Evolutionary conservation across 2,888 invertebrate species (phyloP).

Genomic region (Sminthurides aquaticus): DNA sequence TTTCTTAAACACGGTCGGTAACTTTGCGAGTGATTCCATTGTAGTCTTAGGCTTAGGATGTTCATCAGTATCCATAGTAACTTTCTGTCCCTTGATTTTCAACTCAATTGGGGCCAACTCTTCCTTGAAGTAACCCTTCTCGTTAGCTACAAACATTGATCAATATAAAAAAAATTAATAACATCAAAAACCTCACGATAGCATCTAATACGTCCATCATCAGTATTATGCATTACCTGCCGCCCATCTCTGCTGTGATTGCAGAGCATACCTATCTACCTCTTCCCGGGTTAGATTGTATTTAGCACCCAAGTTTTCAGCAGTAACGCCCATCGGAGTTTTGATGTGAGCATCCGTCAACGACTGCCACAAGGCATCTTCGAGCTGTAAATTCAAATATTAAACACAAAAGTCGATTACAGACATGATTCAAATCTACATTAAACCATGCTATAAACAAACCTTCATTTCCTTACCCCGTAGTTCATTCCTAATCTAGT

Average conservation of each 20-base stretch:
- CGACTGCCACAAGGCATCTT: conserved; percentile 83
- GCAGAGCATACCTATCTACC: conserved; percentile 74
- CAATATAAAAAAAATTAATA: too few species aligned
- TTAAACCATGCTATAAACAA: too few species aligned
- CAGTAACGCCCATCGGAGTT: conserved; percentile 91
- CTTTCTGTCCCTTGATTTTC: conserved; percentile 73
- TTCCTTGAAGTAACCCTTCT: conserved; percentile 78
- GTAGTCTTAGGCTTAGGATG: conserved; percentile 87
- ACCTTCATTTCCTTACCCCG: conserved; percentile 47
- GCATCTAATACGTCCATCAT: neutral
- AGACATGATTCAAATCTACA: too few species aligned
- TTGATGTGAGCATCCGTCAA: conserved; percentile 59
- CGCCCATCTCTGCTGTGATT: conserved; percentile 83
- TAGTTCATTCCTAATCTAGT: conserved; percentile 69
- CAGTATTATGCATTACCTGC: conserved; percentile 55
- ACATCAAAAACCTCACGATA: neutral
- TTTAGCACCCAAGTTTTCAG: conserved; percentile 83
- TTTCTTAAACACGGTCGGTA: conserved; percentile 86
- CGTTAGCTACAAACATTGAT: conserved; percentile 67
- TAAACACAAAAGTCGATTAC: neutral
- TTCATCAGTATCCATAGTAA: conserved; percentile 77
- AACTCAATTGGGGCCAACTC: conserved; percentile 81
- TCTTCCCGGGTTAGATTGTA: conserved; percentile 72
- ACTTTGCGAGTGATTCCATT: conserved; percentile 71
- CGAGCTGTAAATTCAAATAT: conserved; percentile 51